These are phyloP conservation scores for Apaloderma vittatum DNA, from an alignment of 2,113 vertebrate species.

Conservation along the genomic window DNA sequence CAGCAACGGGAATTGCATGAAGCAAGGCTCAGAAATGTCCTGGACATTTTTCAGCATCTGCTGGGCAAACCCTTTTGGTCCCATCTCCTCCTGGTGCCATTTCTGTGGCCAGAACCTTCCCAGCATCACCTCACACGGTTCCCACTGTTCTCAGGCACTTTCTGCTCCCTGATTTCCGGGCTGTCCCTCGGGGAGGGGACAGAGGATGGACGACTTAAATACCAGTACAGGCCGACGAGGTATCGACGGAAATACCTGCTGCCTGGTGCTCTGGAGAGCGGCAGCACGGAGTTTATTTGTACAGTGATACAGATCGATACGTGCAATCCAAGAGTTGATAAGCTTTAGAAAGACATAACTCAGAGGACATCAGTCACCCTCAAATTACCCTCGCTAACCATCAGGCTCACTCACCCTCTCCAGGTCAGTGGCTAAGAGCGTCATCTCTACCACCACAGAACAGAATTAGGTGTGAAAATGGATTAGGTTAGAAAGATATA, in stretches of 20 bases:
- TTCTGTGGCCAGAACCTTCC: background rate
- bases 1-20: background rate
- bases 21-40: background rate
- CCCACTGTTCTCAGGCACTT: too few species aligned
- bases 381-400: background rate
- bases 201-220: background rate
- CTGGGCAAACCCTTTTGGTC: background rate
- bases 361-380: background rate
- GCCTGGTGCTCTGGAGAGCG: background rate
- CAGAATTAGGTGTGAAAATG: background rate
- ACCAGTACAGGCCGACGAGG: background rate
- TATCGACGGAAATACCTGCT: background rate
- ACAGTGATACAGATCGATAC: background rate
- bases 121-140: accelerated
- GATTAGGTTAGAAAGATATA: background rate
- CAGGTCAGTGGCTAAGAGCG: background rate
- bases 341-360: background rate
- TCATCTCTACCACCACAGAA: background rate
- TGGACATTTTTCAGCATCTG: background rate
- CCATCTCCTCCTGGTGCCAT: background rate
- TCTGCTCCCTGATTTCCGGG: background rate
- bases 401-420: background rate
- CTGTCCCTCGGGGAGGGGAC: background rate
- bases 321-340: background rate
- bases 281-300: background rate